Percentiles rank a stretch among this genome's conserved stretches.
These are phyloP conservation scores for Melanogrammus aeglefinus DNA, from an alignment of 2,797 vertebrate genomes.

Conservation along the genomic window DNA sequence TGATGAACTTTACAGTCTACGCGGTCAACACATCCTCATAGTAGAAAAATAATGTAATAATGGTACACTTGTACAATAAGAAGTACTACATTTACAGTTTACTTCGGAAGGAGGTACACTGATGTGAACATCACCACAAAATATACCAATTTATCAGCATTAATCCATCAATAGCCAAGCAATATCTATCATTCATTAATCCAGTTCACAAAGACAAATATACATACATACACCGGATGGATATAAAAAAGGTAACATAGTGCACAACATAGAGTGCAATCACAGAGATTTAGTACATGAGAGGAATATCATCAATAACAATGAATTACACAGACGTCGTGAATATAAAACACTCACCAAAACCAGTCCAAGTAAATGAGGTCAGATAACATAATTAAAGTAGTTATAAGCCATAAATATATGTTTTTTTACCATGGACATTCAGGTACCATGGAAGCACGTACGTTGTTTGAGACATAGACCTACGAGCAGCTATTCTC, in stretches of 20 bases:
- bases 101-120: conserved; percentile 49
- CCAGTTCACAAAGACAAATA: conserved; percentile 43
- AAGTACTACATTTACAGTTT: conserved; percentile 47
- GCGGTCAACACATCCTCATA: conserved; percentile 48
- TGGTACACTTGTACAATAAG: conserved; percentile 47
- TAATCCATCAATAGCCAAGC: conserved; percentile 33
- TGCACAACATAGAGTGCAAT: conserved; percentile 17
- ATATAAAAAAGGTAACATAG: conserved; percentile 51
- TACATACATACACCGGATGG: conserved; percentile 36
- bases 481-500: background rate
- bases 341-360: conserved; percentile 49
- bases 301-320: conserved; percentile 24
- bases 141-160: conserved; percentile 23
- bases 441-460: conserved; percentile 33
- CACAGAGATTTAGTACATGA: conserved; percentile 43
- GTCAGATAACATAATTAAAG: conserved; percentile 28
- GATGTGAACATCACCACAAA: conserved; percentile 46
- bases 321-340: conserved; percentile 46
- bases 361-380: conserved; percentile 27
- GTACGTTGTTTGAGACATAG: conserved; percentile 31
- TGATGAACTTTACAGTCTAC: conserved; percentile 32
- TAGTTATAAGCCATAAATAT: background rate
- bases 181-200: conserved; percentile 46
- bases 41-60: conserved; percentile 73
- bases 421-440: conserved; percentile 9